phyloP scores from a whole-genome alignment of 2,797 vertebrate species.

The Balearica regulorum region DNA sequence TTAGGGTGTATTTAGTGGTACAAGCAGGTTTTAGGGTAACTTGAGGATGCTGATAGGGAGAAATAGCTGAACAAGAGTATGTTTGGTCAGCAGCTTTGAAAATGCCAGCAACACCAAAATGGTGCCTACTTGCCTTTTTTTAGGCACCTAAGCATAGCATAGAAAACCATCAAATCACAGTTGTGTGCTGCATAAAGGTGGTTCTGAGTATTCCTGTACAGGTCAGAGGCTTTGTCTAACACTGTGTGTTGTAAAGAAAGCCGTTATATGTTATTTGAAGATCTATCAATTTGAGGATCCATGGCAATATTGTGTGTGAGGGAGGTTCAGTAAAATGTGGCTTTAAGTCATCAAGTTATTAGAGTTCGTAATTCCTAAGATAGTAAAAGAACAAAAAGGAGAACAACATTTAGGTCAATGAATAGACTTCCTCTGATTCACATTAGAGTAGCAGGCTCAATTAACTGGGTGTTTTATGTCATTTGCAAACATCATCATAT shows the following conservation, averaged over 20 bases:
- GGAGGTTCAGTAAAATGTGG: neutral
- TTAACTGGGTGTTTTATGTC: constrained; percentile 26
- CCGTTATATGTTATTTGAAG: neutral
- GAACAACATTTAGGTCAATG: neutral
- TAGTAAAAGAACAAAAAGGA: neutral
- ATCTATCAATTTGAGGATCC: neutral
- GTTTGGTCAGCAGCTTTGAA: neutral
- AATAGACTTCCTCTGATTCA: neutral
- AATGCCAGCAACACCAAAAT: neutral
- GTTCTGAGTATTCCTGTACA: neutral
- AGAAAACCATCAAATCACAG: neutral
- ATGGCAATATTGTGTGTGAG: neutral
- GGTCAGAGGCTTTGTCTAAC: neutral
- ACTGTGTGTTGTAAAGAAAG: neutral
- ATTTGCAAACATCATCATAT: constrained; percentile 14
- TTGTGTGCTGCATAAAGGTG: neutral
- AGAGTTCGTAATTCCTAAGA: neutral
- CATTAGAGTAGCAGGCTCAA: neutral
- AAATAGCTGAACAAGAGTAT: neutral
- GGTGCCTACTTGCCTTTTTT: neutral
- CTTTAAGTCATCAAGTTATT: neutral
- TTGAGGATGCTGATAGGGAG: neutral
- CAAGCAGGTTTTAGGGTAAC: neutral
- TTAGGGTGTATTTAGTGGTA: no score
- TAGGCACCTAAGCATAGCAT: neutral